Percentiles rank a stretch among this genome's conserved stretches.
Conservation (phyloP, 1,140 invertebrate species). For the Hyles euphorbiae region DNA sequence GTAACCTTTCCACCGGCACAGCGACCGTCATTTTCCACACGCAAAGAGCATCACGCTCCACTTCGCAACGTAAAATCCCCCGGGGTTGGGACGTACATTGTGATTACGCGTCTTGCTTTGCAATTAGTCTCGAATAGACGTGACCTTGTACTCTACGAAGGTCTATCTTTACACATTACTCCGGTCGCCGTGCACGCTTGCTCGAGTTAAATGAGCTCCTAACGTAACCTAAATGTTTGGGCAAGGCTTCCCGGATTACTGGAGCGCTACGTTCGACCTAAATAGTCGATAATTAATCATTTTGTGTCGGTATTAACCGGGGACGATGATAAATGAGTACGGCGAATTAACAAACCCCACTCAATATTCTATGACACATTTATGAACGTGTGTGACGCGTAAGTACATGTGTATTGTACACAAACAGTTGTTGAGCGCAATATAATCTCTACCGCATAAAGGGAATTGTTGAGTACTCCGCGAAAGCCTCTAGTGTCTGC, state of each 20-base stretch:
- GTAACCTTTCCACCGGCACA: conserved; percentile 5
- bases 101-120: conserved; percentile 1
- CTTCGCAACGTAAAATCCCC: conserved; percentile 6
- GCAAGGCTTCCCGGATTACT: conserved; percentile 21
- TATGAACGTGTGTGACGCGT: background rate
- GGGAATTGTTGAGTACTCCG: too few species aligned
- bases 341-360: conserved; percentile 26
- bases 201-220: conserved; percentile 18
- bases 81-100: too few species aligned
- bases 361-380: background rate
- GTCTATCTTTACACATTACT: too few species aligned
- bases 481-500: too few species aligned
- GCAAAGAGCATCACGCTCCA: background rate
- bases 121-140: background rate
- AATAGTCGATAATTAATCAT: conserved; percentile 58
- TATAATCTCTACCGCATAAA: too few species aligned
- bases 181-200: background rate
- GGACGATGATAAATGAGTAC: conserved; percentile 11
- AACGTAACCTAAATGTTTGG: conserved; percentile 19
- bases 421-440: too few species aligned
- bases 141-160: too few species aligned
- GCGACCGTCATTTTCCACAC: too few species aligned
- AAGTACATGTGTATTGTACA: too few species aligned
- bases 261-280: conserved; percentile 40
- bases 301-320: conserved; percentile 29